These are phyloP conservation scores for Dinothrombium tinctorium DNA, from an alignment of 1,140 invertebrate genomes.

Conservation along the genomic window DNA sequence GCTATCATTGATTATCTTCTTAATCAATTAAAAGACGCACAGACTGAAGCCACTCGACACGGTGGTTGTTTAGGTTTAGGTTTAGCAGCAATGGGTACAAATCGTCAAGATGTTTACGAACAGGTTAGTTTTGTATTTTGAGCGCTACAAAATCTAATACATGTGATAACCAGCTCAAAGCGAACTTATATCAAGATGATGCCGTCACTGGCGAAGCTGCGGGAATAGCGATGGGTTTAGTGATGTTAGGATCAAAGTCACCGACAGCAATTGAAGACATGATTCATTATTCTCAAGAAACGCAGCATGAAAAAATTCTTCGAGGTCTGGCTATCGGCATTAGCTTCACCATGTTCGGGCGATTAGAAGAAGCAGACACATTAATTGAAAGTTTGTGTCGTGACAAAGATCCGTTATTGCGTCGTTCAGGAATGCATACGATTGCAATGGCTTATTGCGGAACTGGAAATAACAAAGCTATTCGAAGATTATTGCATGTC, in stretches of 20 bases:
- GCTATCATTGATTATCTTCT: conserved; percentile 87
- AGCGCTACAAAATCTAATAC: not conserved
- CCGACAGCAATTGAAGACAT: conserved; percentile 75
- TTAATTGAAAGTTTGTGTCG: conserved; percentile 61
- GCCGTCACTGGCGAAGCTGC: conserved; percentile 95
- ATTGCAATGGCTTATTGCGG: conserved; percentile 97
- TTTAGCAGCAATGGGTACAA: conserved; percentile 88
- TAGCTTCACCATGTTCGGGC: conserved; percentile 84
- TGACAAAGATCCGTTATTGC: conserved; percentile 49
- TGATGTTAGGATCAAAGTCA: conserved; percentile 85
- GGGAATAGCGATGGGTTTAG: conserved; percentile 91
- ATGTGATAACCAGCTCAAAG: conserved; percentile 52
- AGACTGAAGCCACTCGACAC: conserved; percentile 75
- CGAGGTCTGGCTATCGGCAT: conserved; percentile 85
- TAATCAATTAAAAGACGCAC: conserved; percentile 76
- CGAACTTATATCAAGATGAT: conserved; percentile 93
- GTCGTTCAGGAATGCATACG: conserved; percentile 88
- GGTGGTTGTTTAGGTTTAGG: conserved; percentile 91
- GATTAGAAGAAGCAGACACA: conserved; percentile 81
- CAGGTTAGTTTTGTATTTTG: conserved; percentile 1
- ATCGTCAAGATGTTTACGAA: conserved; percentile 29
- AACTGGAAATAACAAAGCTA: conserved; percentile 87
- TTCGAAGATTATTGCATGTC: conserved; percentile 76
- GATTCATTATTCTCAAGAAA: conserved; percentile 70
- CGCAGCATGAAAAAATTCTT: conserved; percentile 94